Evolutionary conservation across 1,140 invertebrate genomes (phyloP), one percentile per base, ranked within the genome.

Genomic region (Galleria mellonella): DNA sequence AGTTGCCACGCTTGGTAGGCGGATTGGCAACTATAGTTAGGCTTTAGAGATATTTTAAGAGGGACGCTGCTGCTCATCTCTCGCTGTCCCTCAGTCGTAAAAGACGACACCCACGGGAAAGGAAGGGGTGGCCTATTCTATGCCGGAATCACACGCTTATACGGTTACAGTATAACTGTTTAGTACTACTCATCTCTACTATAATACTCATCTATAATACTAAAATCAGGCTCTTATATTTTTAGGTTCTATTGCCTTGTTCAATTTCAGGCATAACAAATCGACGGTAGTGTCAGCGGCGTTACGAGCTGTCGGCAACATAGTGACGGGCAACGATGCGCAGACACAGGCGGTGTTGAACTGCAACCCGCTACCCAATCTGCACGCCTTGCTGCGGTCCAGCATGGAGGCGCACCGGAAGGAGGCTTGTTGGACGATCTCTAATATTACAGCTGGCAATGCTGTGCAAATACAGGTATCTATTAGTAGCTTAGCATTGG

Each of bases 371-470:
- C 87, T 99, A 47, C 93, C 94, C 0, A 96, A 93, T 76, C 88
- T 99, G 32, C 88, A 93, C 43, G 91, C 94, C 71, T 87, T 99
- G 17, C 88, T 99, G 33, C 89, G 89, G 33, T 93, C 92, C 6
- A 70, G 88, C 29, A 94, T 94, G 63, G 97, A 99, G 84, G 91
- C 92, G 14, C 92, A 98, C 35, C 90, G 94, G 40, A 99, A 99
- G 88, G 98, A 99, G 86, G 96, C 97, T 4, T 98, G 97, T 75
- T 99, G 98, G 97, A 98, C 97, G 32, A 93, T 99, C 54, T 98
- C 97, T 30, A 99, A 99, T 86, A 98, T 99, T 40, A 98, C 97
- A 2, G 97, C 97, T 42, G 97, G 98, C 37, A 99, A 98, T 87
- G 90, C 94, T 36, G 90, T 92, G 61, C 98, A 99, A 88, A 73